Base-by-base conservation (phyloP, 2,888 invertebrate species). In the Drosophila colorata region DNA sequence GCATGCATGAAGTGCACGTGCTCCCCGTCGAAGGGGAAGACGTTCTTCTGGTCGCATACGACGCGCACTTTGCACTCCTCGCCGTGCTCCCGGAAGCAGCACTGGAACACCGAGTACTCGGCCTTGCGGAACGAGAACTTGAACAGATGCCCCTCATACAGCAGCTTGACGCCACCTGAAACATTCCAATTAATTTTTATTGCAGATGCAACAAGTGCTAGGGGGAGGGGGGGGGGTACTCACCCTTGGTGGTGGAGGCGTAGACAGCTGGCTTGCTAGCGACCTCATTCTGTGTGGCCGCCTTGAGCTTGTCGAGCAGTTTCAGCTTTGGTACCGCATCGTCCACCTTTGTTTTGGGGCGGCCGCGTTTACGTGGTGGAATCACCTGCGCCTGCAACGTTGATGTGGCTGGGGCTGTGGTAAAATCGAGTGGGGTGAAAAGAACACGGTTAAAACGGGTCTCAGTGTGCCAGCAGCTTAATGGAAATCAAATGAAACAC, bases 1-100 rank as follows among this genome's bases (percentile, higher is more conserved):
- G 92, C 92, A 38, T 89, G 89, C 65, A 91, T 90, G n/a, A 87
- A 90, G 61, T 92, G 92, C 18, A 89, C 89, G 51, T 92, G 92
- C 14, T 90, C 90, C 6, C 90, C 90, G 51, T 90, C 90, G 6
- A 92, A 68, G 9, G 89, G 91, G 52, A 89, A 92, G 0, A 91
- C 91, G 1, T 88, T 82, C 35, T 91, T 91, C 38, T 90, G 89
- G 64, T 91, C 89, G 40, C 90, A 87, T 2, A 92, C 90, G 3
- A 92, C 89, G 6, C 91, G 90, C 31, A 90, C 89, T 56, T 80
- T 76, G 61, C 92, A 92, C 65, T 92, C 89, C 25, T 90, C 90
- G 20, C 88, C 91, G 33, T 90, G 91, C 51, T 91, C 91, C 14
- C 91, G 86, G 69, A 90, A 91, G 52, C 91, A 91, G 70, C 92